Conservation (phyloP, 2,888 invertebrate genomes). For the Rotaria sp. region DNA sequence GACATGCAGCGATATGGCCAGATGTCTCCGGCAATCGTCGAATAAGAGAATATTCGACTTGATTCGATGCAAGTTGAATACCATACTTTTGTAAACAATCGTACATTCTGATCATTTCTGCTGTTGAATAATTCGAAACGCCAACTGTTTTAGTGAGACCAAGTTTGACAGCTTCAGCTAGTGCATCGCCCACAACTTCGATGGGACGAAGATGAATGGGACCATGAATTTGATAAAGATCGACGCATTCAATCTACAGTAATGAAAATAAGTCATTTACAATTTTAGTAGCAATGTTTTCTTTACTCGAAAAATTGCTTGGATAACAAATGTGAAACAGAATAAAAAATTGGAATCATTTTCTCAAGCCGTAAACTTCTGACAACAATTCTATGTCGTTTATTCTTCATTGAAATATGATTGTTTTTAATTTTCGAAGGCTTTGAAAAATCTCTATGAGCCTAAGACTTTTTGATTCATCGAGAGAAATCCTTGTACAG, state of each 20-base stretch:
- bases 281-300: no score
- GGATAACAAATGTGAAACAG: no score
- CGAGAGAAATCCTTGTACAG: no score
- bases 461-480: no score
- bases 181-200: neutral
- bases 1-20: conserved; percentile 10
- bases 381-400: no score
- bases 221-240: conserved; percentile 20
- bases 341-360: no score
- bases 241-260: neutral
- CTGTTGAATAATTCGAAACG: conserved; percentile 5
- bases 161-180: conserved; percentile 8
- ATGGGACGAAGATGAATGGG: neutral
- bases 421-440: no score
- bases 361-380: no score
- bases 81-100: conserved; percentile 27
- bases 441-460: no score
- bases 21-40: neutral
- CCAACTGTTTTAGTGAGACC: conserved; percentile 3
- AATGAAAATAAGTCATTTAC: no score
- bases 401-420: no score
- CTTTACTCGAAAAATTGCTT: no score
- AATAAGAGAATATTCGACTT: conserved; percentile 21
- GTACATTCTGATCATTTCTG: neutral
- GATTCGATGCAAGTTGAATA: conserved; percentile 26